Evolutionary conservation across 2,113 vertebrate genomes (phyloP), one percentile per base, ranked within the genome.

Genomic region (Gambusia affinis): DNA sequence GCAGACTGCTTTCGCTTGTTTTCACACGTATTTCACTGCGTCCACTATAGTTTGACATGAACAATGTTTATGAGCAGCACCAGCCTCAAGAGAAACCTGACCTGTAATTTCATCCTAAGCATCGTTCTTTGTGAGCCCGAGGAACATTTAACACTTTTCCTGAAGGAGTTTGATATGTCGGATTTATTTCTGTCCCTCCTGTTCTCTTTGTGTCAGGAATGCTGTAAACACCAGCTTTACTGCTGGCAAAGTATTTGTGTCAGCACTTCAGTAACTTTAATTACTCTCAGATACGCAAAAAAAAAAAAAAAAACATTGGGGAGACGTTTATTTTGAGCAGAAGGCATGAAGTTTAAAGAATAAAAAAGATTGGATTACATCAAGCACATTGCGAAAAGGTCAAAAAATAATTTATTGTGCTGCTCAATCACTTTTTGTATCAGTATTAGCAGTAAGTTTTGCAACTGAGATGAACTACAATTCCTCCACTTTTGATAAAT

Each of bases 91-190:
- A 78, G 62, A 67, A 3, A 11, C 57, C 4, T 31, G 28, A 44
- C 30, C 79, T 88, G 70, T 84, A 75, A 85, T 85, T 75, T 79
- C 0, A 66, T 68, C 29, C 33, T 29, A 17, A 47, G 5, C 44
- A 47, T 47, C 17, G 5, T 17, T 0, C 44, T 64, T 54, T 64
- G 35, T 62, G 33, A 62, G 60, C 31, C 66, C 22, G 28, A 28
- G 31, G 5, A 64, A 74, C 72, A 72, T 27, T 73, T 64, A 42
- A 68, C 74, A 73, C 71, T n/a, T 35, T 27, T 72, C 35, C 73
- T 57, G 51, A 75, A 44, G 74, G 47, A 15, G 8, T 73, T 64
- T n/a, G 7, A 77, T 30, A 64, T 10, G 60, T 67, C 63, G 33
- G 7, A 54, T 66, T 57, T 73, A 67, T 80, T 70, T 68, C 2